Base-by-base conservation (phyloP, 1,140 invertebrate species). In the Drosophila parabipectinata region DNA sequence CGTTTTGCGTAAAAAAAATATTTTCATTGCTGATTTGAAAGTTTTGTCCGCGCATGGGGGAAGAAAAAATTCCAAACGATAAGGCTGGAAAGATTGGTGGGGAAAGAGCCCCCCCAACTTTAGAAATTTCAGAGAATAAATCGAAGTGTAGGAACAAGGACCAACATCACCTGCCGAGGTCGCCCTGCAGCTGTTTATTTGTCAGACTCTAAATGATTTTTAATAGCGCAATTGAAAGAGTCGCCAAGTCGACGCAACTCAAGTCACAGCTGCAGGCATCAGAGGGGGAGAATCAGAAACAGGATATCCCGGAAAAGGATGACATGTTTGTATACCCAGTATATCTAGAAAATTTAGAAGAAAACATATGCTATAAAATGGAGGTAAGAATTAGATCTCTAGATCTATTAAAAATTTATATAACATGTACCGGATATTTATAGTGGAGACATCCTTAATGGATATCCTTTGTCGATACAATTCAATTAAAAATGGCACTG, bases 161-260 rank as follows among this genome's bases (percentile, higher is more conserved):
- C 7, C 44, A 7, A 3, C 41, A n/a, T 15, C 41, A 8, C 41
- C 15, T 15, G 15, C 10, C 10, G 39, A 28, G 62, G 72, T 47
- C 45, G 72, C 59, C 60, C 61, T 76, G 53, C 72, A 68, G 72
- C 72, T 73, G 76, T 59, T 78, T 78, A 57, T 78, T 78, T 78
- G 68, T 73, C 69, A 62, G 71, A 79, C 62, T 74, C 58, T 79
- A 79, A 79, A 79, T 79, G 77, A 79, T 79, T 79, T 77, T 79
- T 79, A 79, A 79, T 79, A 79, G 72, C 77, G 77, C 77, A 60
- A 79, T 79, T 79, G 77, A 71, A 79, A 71, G 64, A 73, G 51
- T 73, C 68, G 69, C 62, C 68, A 58, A 72, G 52, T 74, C 57
- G 72, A 74, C 69, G 63, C 34, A 55, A 64, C 57, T 64, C 72